Conservation (phyloP, 2,797 vertebrate genomes). For the Smutsia temminckii region DNA sequence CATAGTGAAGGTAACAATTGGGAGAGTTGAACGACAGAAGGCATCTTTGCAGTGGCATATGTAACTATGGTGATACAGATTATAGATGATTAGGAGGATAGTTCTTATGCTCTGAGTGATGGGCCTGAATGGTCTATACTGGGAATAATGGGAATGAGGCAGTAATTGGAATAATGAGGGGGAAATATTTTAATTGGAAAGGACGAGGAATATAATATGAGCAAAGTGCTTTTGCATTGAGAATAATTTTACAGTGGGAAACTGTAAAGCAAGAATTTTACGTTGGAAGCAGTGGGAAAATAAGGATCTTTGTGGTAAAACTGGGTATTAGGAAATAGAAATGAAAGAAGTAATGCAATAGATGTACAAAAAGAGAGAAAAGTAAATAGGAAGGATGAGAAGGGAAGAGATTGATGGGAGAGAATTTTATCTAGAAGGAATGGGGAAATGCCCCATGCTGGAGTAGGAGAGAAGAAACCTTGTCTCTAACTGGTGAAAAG, state of each 20-base stretch:
- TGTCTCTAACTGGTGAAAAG: fast-evolving
- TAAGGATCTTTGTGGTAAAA: not conserved
- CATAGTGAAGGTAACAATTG: not conserved
- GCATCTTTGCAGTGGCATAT: fast-evolving
- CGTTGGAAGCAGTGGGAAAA: not conserved
- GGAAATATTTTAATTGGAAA: not conserved
- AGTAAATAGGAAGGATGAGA: not conserved
- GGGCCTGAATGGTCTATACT: not conserved
- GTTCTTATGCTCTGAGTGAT: not conserved
- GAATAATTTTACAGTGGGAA: not conserved
- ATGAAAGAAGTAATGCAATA: no score
- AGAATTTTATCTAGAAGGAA: not conserved
- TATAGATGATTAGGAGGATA: not conserved
- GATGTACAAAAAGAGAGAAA: not conserved
- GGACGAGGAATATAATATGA: not conserved
- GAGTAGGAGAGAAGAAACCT: not conserved
- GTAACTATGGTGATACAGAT: fast-evolving
- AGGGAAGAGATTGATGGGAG: not conserved
- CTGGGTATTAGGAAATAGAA: not conserved
- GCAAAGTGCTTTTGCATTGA: not conserved
- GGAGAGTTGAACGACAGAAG: not conserved
- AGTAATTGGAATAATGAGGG: not conserved
- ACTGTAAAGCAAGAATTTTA: not conserved
- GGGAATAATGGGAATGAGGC: not conserved
- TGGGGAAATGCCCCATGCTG: not conserved